These are phyloP conservation scores for Drepanosiphum platanoidis DNA, from an alignment of 2,888 invertebrate genomes.

Conservation along the genomic window DNA sequence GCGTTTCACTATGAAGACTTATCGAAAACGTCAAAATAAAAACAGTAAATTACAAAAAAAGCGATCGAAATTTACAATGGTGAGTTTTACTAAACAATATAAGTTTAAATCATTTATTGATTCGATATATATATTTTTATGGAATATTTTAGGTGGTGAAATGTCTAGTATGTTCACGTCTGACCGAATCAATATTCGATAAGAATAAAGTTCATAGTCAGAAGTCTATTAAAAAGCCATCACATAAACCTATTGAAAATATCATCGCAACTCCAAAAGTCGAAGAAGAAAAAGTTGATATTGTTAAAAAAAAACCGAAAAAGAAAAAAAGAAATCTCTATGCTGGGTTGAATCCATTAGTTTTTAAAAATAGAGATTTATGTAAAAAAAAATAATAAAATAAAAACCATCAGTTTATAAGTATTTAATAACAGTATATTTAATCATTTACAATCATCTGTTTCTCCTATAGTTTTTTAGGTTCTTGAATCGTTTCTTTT, in stretches of 20 bases:
- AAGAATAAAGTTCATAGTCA: constrained; percentile 11
- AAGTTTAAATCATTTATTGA: not conserved
- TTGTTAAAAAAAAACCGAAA: not conserved
- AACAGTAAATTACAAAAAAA: constrained; percentile 33
- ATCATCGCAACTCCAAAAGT: not conserved
- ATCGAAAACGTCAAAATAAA: constrained; percentile 7
- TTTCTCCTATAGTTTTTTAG: too few species aligned
- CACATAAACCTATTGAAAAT: not conserved
- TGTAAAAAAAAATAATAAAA: constrained; percentile 6
- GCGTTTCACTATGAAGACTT: constrained; percentile 21
- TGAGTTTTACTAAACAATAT: not conserved
- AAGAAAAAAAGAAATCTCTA: constrained; percentile 43
- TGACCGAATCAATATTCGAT: not conserved
- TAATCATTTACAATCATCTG: too few species aligned
- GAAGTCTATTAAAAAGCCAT: not conserved
- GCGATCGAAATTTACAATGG: not conserved
- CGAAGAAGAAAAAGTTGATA: not conserved
- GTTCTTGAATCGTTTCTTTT: too few species aligned
- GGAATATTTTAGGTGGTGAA: constrained; percentile 20
- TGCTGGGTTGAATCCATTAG: constrained; percentile 48
- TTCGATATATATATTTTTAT: not conserved
- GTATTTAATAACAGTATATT: not conserved
- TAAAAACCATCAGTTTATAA: not conserved
- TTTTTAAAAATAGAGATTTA: constrained; percentile 33
- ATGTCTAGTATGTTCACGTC: constrained; percentile 17